Evolutionary conservation across 2,888 invertebrate species (phyloP).

Genomic region (Amiota mariae): DNA sequence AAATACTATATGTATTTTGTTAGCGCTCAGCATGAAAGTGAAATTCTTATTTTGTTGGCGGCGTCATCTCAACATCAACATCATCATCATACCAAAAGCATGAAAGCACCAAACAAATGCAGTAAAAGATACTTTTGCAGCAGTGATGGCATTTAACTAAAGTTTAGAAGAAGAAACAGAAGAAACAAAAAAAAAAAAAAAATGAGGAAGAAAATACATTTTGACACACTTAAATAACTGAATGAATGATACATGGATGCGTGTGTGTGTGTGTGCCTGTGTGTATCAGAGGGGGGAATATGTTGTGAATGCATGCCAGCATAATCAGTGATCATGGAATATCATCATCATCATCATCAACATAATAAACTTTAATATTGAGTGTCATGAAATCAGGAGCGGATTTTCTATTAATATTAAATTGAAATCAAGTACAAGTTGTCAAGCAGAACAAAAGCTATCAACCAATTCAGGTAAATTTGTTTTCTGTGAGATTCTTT

Average conservation of each 20-base stretch:
- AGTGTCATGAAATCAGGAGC: neutral
- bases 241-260: conserved; percentile 41
- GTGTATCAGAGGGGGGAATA: no score
- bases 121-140: conserved; percentile 38
- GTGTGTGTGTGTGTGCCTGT: neutral
- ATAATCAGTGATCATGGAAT: conserved; percentile 40
- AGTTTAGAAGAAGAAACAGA: conserved; percentile 2
- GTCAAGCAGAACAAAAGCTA: no score
- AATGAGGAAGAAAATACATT: conserved; percentile 49
- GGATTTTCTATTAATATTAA: neutral
- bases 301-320: conserved; percentile 2
- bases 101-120: neutral
- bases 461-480: no score
- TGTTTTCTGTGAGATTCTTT: no score
- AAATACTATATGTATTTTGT: neutral
- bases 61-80: neutral
- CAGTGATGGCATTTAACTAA: no score
- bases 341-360: conserved; percentile 42
- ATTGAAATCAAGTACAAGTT: no score
- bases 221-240: conserved; percentile 65
- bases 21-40: conserved; percentile 23
- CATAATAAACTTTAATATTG: conserved; percentile 13
- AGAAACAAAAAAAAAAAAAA: conserved; percentile 47
- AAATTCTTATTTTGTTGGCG: conserved; percentile 21
- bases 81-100: neutral